Evolutionary conservation across 2,797 vertebrate genomes (phyloP).

Genomic region (Capromys pilorides): DNA sequence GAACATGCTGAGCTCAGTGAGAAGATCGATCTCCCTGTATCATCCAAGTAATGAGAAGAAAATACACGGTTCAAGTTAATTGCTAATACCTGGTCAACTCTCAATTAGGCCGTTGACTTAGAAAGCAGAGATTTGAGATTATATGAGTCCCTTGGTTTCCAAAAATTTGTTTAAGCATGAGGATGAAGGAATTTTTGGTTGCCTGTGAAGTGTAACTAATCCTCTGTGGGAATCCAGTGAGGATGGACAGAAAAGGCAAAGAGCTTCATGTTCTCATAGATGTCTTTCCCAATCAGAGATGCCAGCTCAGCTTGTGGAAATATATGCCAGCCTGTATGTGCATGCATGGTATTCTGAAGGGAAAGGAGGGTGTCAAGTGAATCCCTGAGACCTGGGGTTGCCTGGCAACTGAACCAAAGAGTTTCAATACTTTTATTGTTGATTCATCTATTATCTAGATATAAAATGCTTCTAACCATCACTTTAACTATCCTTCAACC

Average conservation of each 20-base stretch:
- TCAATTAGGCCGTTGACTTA: conserved; percentile 5
- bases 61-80: not conserved
- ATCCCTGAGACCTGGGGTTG: not conserved
- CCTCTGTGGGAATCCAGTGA: not conserved
- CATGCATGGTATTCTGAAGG: not conserved
- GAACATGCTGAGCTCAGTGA: not conserved
- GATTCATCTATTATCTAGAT: not conserved
- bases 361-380: not conserved
- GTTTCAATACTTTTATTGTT: not conserved
- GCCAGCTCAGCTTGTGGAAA: not conserved
- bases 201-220: not conserved
- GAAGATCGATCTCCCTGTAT: not conserved
- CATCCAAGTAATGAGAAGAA: not conserved
- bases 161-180: not conserved
- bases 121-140: conserved; percentile 17
- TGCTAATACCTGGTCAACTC: conserved; percentile 16
- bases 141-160: not conserved
- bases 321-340: not conserved
- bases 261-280: not conserved
- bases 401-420: not conserved
- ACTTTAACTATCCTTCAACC: not conserved
- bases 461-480: not conserved
- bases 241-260: not conserved
- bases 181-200: not conserved
- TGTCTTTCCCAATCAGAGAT: not conserved